A percentile compares a stretch with the other conserved stretches of the same genome.
These are phyloP conservation scores for Drosophila murphyi DNA, from an alignment of 1,140 invertebrate genomes.

Conservation along the genomic window DNA sequence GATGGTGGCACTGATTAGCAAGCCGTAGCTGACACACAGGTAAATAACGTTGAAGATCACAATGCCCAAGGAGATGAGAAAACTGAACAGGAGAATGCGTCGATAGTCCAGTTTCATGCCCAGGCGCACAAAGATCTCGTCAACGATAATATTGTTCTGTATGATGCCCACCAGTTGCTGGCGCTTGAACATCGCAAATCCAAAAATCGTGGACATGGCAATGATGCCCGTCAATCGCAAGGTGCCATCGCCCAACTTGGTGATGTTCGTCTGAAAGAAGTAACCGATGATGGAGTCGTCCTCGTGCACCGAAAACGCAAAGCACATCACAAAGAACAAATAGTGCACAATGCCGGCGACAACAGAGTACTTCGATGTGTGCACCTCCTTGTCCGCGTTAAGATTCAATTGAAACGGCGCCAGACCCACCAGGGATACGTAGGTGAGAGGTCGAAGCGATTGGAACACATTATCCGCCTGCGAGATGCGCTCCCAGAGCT, in stretches of 20 bases:
- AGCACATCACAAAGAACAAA: slow-evolving; percentile 77
- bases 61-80: slow-evolving; percentile 74
- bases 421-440: slow-evolving; percentile 74
- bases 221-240: slow-evolving; percentile 75
- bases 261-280: slow-evolving; percentile 82
- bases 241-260: slow-evolving; percentile 71
- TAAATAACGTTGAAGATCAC: slow-evolving; percentile 76
- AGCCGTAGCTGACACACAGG: slow-evolving; percentile 73
- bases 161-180: slow-evolving; percentile 70
- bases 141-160: slow-evolving; percentile 73
- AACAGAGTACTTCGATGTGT: slow-evolving; percentile 70
- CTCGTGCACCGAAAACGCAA: slow-evolving; percentile 59
- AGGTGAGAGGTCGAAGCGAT: slow-evolving; percentile 70
- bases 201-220: slow-evolving; percentile 78
- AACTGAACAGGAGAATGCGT: slow-evolving; percentile 62
- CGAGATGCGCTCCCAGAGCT: slow-evolving; percentile 70
- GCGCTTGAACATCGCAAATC: slow-evolving; percentile 74
- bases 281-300: slow-evolving; percentile 81
- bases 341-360: slow-evolving; percentile 73
- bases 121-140: slow-evolving; percentile 74
- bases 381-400: slow-evolving; percentile 71
- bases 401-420: slow-evolving; percentile 75
- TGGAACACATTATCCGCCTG: slow-evolving; percentile 82
- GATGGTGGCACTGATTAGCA: slow-evolving; percentile 71
- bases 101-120: slow-evolving; percentile 78